Percentiles rank a stretch among this genome's conserved stretches.
Conservation (phyloP, 2,888 invertebrate genomes). For the Diplazon laetatorius region DNA sequence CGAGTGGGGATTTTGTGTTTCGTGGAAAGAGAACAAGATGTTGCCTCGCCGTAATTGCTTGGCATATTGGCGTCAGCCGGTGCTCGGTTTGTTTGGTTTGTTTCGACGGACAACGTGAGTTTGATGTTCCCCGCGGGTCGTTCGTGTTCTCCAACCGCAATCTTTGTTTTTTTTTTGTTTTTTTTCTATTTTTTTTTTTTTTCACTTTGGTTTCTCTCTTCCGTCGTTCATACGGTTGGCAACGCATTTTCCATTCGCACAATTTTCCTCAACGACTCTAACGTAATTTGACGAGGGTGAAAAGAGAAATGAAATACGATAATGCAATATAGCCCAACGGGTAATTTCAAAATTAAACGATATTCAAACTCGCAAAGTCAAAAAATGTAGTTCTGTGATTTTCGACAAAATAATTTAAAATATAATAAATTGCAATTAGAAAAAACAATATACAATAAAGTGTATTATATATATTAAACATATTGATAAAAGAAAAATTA, state of each 20-base stretch:
- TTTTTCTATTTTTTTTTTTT: background rate
- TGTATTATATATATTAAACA: too few relatives aligned
- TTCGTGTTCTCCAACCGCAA: slow-evolving; percentile 16
- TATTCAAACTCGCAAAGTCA: too few relatives aligned
- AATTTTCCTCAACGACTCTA: slow-evolving; percentile 14
- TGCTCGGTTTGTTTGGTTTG: slow-evolving; percentile 14
- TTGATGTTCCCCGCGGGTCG: slow-evolving; percentile 55
- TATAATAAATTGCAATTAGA: too few relatives aligned
- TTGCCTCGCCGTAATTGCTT: slow-evolving; percentile 61
- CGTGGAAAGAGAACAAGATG: slow-evolving; percentile 57
- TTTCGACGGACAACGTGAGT: slow-evolving; percentile 58
- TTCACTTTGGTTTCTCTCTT: background rate
- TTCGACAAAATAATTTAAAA: too few relatives aligned
- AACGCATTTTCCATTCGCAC: background rate
- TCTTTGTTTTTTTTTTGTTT: background rate
- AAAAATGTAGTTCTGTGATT: too few relatives aligned
- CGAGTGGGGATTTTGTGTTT: slow-evolving; percentile 24
- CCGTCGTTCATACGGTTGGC: background rate
- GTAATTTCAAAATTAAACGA: too few relatives aligned
- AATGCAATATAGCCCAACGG: too few relatives aligned
- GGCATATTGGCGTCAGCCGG: slow-evolving; percentile 63
- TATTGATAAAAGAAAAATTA: too few relatives aligned
- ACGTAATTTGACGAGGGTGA: slow-evolving; percentile 11
- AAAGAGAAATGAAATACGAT: too few relatives aligned
- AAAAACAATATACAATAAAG: too few relatives aligned